Base-by-base conservation (phyloP, 2,888 invertebrate genomes). In the Dasypolia templi region DNA sequence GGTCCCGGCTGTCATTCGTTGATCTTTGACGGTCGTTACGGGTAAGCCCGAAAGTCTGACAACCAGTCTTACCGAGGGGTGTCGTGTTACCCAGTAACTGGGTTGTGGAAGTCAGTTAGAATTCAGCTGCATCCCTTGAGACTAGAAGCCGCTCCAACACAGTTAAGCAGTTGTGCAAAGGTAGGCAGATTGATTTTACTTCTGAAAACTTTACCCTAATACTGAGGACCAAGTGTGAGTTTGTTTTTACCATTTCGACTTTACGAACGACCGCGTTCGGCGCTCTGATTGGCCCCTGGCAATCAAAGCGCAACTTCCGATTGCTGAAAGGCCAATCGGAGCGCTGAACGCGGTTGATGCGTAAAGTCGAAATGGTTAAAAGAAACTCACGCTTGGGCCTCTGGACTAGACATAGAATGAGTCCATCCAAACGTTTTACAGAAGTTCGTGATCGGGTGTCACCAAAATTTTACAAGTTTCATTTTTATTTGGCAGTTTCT, bases 401-500 rank as follows among this genome's bases (percentile, higher is more conserved):
- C n/a, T n/a, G 32, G 5, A 46, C 7, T 44, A 61, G 32, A 5
- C 3, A 26, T 32, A 32, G 1, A 32, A 32, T 46, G 39, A 35
- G 12, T 42, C 11, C 6, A 0, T 63, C n/a, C 17, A 63, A 71
- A 44, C 2, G 35, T 58, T 76, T 58, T 35, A 51, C 59, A 55
- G n/a, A 46, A 62, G 55, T 1, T 12, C 61, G 39, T 61, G 53
- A 32, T 68, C 44, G 2, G 14, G 2, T 53, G 51, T 26, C 19
- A 11, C 22, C 19, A 67, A 69, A 74, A 78, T 62, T 26, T 35
- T 61, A 49, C n/a, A 58, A 68, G n/a, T 46, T 39, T 19, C 26
- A 61, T 51, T 49, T 58, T 46, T 68, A 59, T 64, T 61, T 80
- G n/a, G 11, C n/a, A 49, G 5, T 64, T 66, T 39, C 56, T 49